Evolutionary conservation across 2,797 vertebrate species (phyloP).

Genomic region (Sebastes minor): DNA sequence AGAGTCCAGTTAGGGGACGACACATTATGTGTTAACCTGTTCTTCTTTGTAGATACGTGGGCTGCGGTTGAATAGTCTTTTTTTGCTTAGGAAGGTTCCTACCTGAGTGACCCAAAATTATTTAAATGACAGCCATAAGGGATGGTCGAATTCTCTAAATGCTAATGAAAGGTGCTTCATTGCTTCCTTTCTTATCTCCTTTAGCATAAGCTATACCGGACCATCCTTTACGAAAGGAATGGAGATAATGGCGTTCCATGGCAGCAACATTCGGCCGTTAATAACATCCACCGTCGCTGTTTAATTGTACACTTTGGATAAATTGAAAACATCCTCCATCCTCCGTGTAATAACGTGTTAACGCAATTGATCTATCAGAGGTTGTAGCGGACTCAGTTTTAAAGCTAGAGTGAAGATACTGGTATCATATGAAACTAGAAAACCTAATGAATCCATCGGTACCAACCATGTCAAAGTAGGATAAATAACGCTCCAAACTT

Average conservation of each 20-base stretch:
- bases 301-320: no score
- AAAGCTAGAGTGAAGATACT: no score
- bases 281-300: fast-evolving
- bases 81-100: neutral
- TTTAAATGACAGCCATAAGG: neutral
- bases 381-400: no score
- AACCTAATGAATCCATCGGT: no score
- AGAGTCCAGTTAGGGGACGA: neutral
- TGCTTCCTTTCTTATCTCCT: neutral
- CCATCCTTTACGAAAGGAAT: neutral
- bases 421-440: no score
- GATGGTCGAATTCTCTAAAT: neutral
- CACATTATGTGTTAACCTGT: neutral
- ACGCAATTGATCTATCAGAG: no score
- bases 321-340: no score
- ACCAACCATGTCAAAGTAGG: no score
- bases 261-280: neutral
- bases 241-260: no score
- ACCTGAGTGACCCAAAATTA: neutral
- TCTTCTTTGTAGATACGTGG: neutral
- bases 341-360: fast-evolving
- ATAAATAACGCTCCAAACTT: no score
- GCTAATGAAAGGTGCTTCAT: neutral
- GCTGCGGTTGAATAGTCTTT: neutral
- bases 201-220: neutral